phyloP scores from a whole-genome alignment of 2,113 vertebrate species.

The Vimba vimba region DNA sequence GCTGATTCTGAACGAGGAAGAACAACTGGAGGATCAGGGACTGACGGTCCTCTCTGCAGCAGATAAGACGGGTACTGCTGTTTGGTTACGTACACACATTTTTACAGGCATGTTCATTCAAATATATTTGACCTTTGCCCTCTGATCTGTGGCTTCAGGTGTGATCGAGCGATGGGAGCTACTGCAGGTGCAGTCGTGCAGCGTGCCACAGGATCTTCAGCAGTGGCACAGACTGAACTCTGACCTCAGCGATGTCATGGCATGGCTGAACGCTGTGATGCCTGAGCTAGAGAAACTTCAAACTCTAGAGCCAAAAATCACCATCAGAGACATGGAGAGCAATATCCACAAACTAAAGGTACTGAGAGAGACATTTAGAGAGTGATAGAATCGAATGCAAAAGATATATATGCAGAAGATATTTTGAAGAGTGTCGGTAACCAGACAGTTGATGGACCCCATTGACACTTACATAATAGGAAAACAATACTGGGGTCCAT shows the following conservation, averaged over 20 bases:
- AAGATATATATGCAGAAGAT: background rate
- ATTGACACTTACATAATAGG: no score
- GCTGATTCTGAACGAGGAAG: conserved; percentile 67
- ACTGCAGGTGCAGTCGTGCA: conserved; percentile 77
- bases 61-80: conserved; percentile 76
- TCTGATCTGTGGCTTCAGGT: conserved; percentile 68
- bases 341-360: conserved; percentile 83
- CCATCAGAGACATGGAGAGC: conserved; percentile 74
- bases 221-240: conserved; percentile 82
- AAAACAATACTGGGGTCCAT: no score
- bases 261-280: conserved; percentile 81
- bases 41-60: conserved; percentile 62
- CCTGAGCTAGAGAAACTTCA: conserved; percentile 81
- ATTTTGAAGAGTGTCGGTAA: no score
- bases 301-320: conserved; percentile 65
- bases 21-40: conserved; percentile 71
- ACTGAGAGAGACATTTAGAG: conserved; percentile 4
- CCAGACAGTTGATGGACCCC: no score
- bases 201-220: conserved; percentile 68
- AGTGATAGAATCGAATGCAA: background rate
- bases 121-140: background rate
- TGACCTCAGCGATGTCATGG: conserved; percentile 77
- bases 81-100: background rate
- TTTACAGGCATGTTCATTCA: background rate
- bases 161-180: conserved; percentile 92